A percentile compares a stretch with the other conserved stretches of the same genome.
Conservation (phyloP, 2,797 vertebrate species). For the Enteromius unitaeniatus region DNA sequence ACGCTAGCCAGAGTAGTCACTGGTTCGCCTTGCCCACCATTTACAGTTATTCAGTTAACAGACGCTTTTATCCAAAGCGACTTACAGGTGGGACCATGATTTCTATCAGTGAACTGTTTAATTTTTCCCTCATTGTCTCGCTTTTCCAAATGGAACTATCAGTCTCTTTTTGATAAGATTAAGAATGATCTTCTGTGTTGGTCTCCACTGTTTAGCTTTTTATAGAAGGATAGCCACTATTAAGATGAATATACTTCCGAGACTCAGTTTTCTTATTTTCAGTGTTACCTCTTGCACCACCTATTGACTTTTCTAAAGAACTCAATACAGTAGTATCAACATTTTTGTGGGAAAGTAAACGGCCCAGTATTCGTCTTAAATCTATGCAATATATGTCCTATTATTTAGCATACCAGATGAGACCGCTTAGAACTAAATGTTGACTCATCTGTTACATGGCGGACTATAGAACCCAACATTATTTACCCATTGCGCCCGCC, state of each 20-base stretch:
- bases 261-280: background rate
- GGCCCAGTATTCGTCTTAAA: background rate
- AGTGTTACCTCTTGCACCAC: background rate
- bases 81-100: too few relatives aligned
- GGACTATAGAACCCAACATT: background rate
- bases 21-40: background rate
- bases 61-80: too few relatives aligned
- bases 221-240: background rate
- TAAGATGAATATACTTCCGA: background rate
- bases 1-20: background rate
- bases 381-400: background rate
- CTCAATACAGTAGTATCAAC: background rate
- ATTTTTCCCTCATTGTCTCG: background rate
- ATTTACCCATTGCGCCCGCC: background rate
- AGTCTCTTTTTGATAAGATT: background rate
- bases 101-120: background rate
- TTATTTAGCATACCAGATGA: conserved; percentile 1
- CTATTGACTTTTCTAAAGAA: background rate
- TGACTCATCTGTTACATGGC: background rate
- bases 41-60: too few relatives aligned
- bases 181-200: background rate
- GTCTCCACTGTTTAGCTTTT: background rate
- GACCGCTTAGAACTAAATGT: too few relatives aligned
- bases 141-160: too few relatives aligned
- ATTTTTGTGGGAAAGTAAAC: background rate